Evolutionary conservation across 2,888 invertebrate genomes (phyloP), one percentile per base, ranked within the genome.

Genomic region (Hypercompe scribonia): DNA sequence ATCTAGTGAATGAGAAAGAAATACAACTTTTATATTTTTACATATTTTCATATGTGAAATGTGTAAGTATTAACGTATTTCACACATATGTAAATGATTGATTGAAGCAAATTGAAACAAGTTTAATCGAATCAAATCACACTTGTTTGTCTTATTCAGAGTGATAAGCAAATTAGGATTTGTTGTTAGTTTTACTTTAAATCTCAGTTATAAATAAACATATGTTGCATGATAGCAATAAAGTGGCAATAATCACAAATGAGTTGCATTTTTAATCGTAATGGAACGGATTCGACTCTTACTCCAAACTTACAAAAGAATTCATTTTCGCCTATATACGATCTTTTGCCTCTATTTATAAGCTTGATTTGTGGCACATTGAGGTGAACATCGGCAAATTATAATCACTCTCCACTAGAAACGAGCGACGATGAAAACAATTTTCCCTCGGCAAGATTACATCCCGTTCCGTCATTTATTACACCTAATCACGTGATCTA

Each of bases 401-500:
- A 91, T 88, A 90, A 89, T 91, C 85, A 87, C 88, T 92, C 91
- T 90, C 89, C 82, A 82, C 82, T 89, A 90, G 88, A 90, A 90
- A 91, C 87, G 85, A 86, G 87, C 85, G 86, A 85, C 88, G 89
- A 91, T 88, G 87, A 90, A 93, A 94, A 92, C 92, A 92, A 92
- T 94, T 92, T 92, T 87, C 91, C 86, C 84, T 86, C 87, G 88
- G 90, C 92, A 91, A 90, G 88, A 91, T 91, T 88, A 89, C 87
- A 86, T 82, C 83, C 83, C 78, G 73, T 77, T 61, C 76, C 87
- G 78, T 86, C 81, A 88, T 92, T 93, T 95, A 95, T 94, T 92
- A 92, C 93, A 83, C 83, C 89, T 88, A 90, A 95, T 94, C 95
- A 95, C 96, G 95, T 92, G 92, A 95, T 93, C 91, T 89, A 86